Percentiles rank a stretch among this genome's conserved stretches.
Conservation (phyloP, 2,888 invertebrate genomes). For the Galerucella nymphaeae region DNA sequence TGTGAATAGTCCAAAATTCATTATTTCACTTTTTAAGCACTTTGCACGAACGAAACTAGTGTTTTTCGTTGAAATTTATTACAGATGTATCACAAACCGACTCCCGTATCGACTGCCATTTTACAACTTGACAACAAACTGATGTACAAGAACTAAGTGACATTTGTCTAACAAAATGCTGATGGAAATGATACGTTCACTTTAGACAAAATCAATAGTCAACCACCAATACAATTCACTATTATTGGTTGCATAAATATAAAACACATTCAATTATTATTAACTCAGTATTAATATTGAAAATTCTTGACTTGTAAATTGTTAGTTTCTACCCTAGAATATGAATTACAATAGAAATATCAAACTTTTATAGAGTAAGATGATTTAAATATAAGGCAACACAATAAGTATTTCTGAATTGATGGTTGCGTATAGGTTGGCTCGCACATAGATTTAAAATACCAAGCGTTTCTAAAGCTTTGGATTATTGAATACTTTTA, state of each 20-base stretch:
- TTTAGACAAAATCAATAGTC: neutral
- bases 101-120: conserved; percentile 46
- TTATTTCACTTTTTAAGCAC: conserved; percentile 32
- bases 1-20: conserved; percentile 26
- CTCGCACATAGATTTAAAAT: no score
- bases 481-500: no score
- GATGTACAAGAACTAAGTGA: conserved; percentile 36
- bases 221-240: neutral
- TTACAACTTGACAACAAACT: conserved; percentile 40
- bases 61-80: conserved; percentile 34
- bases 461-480: no score
- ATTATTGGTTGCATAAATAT: conserved; percentile 24
- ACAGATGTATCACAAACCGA: conserved; percentile 48
- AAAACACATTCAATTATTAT: neutral
- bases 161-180: conserved; percentile 19
- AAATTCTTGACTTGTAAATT: neutral
- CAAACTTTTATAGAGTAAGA: neutral
- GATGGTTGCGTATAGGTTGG: neutral
- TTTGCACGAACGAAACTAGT: conserved; percentile 36
- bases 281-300: neutral
- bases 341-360: neutral
- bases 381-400: neutral
- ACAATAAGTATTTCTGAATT: neutral
- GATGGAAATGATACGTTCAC: conserved; percentile 13
- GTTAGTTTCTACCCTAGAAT: neutral